Evolutionary conservation across 2,797 vertebrate genomes (phyloP).

Genomic region (Pseudomugil tenellus): DNA sequence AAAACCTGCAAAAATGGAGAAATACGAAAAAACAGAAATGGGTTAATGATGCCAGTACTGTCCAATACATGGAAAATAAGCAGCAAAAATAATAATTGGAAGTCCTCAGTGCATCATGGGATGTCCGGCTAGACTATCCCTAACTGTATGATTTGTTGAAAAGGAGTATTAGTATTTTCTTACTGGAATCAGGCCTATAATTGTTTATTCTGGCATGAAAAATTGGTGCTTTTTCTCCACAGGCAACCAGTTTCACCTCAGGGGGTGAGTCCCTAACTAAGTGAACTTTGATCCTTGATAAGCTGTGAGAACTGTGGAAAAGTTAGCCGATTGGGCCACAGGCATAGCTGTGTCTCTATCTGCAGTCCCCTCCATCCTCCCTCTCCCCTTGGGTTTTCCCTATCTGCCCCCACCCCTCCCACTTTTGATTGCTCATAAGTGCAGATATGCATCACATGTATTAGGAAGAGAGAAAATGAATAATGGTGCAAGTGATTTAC

Average conservation of each 20-base stretch:
- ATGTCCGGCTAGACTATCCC: too few relatives aligned
- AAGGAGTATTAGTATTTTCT: too few relatives aligned
- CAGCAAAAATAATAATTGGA: too few relatives aligned
- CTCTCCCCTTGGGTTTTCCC: conserved; percentile 35
- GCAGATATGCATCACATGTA: conserved; percentile 60
- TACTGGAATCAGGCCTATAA: conserved; percentile 26
- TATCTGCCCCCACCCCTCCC: conserved; percentile 29
- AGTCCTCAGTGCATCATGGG: too few relatives aligned
- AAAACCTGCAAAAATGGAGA: too few relatives aligned
- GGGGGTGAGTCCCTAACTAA: conserved; percentile 43
- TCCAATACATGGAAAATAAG: too few relatives aligned
- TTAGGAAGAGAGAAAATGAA: conserved; percentile 23
- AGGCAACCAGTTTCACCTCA: conserved; percentile 51
- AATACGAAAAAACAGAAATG: too few relatives aligned
- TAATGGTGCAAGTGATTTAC: conserved; percentile 33
- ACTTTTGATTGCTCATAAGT: conserved; percentile 38
- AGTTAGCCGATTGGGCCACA: conserved; percentile 66
- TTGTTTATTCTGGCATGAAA: conserved; percentile 48
- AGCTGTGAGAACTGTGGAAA: conserved; percentile 57
- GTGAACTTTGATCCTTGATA: conserved; percentile 73
- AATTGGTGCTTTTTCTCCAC: conserved; percentile 44
- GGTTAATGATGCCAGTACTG: too few relatives aligned
- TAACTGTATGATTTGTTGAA: too few relatives aligned
- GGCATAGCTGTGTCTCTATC: conserved; percentile 56
- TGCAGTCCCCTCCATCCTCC: conserved; percentile 26